Evolutionary conservation across 2,888 invertebrate genomes (phyloP).

Genomic region (Agrilus biguttatus): DNA sequence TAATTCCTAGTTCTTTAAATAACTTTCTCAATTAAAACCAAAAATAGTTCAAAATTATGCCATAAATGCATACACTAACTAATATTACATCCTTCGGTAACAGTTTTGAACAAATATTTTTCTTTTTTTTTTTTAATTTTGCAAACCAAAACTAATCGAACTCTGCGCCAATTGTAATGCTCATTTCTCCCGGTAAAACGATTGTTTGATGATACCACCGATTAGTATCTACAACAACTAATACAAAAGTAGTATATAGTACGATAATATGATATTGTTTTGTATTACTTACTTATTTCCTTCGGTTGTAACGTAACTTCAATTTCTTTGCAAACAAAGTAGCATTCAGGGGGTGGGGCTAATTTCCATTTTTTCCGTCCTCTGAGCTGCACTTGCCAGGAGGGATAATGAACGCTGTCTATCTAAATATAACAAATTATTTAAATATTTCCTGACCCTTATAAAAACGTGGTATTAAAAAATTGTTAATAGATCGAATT

Average conservation of each 20-base stretch:
- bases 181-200: conserved; percentile 75
- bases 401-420: conserved; percentile 84
- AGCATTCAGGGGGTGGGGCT: conserved; percentile 87
- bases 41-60: too few species aligned
- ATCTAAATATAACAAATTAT: conserved; percentile 42
- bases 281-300: conserved; percentile 64
- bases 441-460: background rate
- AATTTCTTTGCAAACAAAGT: conserved; percentile 55
- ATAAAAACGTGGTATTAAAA: conserved; percentile 1
- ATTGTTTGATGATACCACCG: conserved; percentile 90
- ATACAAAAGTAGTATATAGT: background rate
- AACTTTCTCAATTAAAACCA: too few species aligned
- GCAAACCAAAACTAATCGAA: conserved; percentile 55
- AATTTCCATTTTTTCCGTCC: conserved; percentile 82
- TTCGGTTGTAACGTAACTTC: conserved; percentile 65
- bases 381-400: conserved; percentile 92
- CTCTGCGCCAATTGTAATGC: conserved; percentile 93
- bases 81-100: too few species aligned
- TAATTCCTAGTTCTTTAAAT: too few species aligned
- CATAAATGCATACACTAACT: too few species aligned
- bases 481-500: background rate
- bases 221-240: conserved; percentile 90
- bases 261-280: too few species aligned
- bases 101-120: too few species aligned
- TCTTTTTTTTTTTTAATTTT: background rate